Evolutionary conservation across 2,113 vertebrate genomes (phyloP).

Genomic region (Campylomormyrus numenius): DNA sequence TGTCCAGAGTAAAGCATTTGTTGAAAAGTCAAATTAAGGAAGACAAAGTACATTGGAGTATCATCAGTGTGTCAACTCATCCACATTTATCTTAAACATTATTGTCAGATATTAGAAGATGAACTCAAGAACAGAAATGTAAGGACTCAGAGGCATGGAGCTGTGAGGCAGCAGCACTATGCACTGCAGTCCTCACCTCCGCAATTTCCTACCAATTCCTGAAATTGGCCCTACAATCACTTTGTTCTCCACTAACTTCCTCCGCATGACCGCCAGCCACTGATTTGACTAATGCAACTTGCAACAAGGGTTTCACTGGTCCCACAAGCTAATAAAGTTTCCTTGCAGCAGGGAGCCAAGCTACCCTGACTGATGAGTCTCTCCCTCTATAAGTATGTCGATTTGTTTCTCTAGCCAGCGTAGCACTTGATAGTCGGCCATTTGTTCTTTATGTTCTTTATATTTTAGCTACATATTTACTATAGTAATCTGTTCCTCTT

Average conservation of each 20-base stretch:
- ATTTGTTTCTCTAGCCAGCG: neutral
- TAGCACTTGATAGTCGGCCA: neutral
- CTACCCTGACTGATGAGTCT: neutral
- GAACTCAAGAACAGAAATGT: neutral
- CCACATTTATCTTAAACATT: neutral
- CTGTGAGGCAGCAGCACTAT: neutral
- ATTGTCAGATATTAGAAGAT: neutral
- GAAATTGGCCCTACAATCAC: neutral
- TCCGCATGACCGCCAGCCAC: neutral
- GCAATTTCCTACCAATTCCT: neutral
- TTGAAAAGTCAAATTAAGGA: neutral
- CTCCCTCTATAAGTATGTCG: neutral
- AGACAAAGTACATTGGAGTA: neutral
- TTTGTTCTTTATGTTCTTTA: neutral
- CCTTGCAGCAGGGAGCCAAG: neutral
- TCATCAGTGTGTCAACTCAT: neutral
- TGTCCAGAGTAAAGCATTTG: neutral
- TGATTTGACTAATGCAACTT: neutral
- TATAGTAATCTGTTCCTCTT: neutral
- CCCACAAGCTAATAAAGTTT: neutral
- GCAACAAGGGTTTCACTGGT: neutral
- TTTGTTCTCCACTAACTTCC: neutral
- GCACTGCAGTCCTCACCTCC: neutral
- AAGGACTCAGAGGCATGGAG: neutral
- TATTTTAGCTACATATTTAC: neutral